Evolutionary conservation across 2,113 vertebrate genomes (phyloP).

Genomic region (Plestiodon gilberti): DNA sequence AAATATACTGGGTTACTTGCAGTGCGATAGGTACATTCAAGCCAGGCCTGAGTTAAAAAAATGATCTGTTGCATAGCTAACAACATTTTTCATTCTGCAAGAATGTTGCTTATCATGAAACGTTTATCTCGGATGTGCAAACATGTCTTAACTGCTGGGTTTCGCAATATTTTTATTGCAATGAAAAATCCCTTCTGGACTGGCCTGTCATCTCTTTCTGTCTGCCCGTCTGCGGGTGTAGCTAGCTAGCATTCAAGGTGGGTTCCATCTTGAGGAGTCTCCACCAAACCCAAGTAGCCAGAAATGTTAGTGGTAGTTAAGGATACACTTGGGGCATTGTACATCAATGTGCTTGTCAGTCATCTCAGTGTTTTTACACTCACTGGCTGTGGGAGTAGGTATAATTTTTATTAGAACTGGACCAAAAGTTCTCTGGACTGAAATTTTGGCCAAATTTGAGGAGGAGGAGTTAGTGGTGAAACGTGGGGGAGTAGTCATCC

Average conservation of each 20-base stretch:
- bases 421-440: too few relatives aligned
- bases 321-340: too few relatives aligned
- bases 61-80: constrained; percentile 59
- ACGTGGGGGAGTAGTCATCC: too few relatives aligned
- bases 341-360: neutral
- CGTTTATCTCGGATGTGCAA: constrained; percentile 77
- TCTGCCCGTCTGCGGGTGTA: neutral
- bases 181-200: constrained; percentile 52
- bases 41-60: constrained; percentile 65
- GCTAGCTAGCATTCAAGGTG: neutral
- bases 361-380: neutral
- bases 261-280: neutral
- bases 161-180: constrained; percentile 62
- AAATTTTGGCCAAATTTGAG: too few relatives aligned
- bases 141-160: constrained; percentile 71
- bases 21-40: constrained; percentile 44
- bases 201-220: neutral
- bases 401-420: too few relatives aligned
- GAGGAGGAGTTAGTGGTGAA: too few relatives aligned
- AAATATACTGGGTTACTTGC: constrained; percentile 41
- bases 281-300: neutral
- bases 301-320: neutral
- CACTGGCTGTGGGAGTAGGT: neutral
- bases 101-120: constrained; percentile 71
- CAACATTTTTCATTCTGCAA: constrained; percentile 47